Evolutionary conservation across 1,140 invertebrate genomes (phyloP), one percentile per base, ranked within the genome.

Genomic region (Diorhabda elongata): DNA sequence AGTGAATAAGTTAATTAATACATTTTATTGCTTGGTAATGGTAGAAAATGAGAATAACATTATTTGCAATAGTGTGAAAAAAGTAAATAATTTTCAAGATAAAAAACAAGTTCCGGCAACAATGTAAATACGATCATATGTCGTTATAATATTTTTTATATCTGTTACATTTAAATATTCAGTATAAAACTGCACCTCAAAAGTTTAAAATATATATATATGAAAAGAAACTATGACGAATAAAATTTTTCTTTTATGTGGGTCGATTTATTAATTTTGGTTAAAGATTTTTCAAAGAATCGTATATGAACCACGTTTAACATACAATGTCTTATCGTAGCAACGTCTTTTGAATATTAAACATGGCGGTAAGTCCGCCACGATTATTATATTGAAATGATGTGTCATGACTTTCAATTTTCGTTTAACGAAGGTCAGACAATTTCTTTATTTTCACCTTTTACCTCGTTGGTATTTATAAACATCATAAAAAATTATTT

Each of bases 361-460:
- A 52, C n/a, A 26, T 4, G n/a, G 47, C n/a, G 47, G 47, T 52
- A 52, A 52, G n/a, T 52, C 47, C 47, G 47, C 47, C n/a, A 52
- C n/a, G 47, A 52, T 52, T 52, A 52, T 52, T 52, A 52, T 52
- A 52, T 52, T 52, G 47, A 52, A 52, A 52, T 52, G 2, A 52
- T 52, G 47, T n/a, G 47, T 52, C n/a, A 52, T 52, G 47, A 52
- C 47, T 52, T 52, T 52, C 47, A 52, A 52, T 52, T 52, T 52
- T 52, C 2, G 47, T 52, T n/a, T 8, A 52, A 52, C 6, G n/a
- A 52, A 52, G 47, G n/a, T 8, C n/a, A 52, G 2, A 6, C 8
- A 52, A 52, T 52, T 52, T 52, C n/a, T 8, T 52, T 52, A 52
- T 8, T 52, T 52, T 52, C 47, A 52, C 47, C n/a, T 52, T 52